Evolutionary conservation across 2,113 vertebrate species (phyloP).

Genomic region (Australoheros scitulus): DNA sequence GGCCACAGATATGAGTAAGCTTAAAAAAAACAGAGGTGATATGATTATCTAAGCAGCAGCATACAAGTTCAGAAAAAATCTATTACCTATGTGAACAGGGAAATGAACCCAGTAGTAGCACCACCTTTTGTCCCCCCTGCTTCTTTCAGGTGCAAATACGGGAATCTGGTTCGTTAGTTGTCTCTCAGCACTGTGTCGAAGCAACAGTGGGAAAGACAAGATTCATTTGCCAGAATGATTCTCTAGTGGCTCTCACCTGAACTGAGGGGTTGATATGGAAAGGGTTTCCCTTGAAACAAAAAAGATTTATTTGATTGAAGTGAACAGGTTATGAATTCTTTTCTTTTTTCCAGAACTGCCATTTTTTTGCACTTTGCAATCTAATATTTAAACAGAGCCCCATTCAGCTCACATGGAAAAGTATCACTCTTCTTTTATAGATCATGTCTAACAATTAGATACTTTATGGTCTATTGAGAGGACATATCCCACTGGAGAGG

Average conservation of each 20-base stretch:
- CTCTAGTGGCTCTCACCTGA: slow-evolving; percentile 7
- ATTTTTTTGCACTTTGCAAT: neutral
- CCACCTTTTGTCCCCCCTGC: neutral
- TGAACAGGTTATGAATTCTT: neutral
- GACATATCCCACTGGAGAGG: too few relatives aligned
- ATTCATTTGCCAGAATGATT: slow-evolving; percentile 53
- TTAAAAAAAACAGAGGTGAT: slow-evolving; percentile 25
- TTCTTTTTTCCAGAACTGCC: neutral
- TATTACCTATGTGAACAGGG: slow-evolving; percentile 58
- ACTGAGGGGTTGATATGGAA: neutral
- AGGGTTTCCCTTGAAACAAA: neutral
- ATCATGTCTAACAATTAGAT: too few relatives aligned
- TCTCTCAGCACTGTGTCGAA: slow-evolving; percentile 59
- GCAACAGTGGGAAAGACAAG: slow-evolving; percentile 35
- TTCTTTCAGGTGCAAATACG: slow-evolving; percentile 36
- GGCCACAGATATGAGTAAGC: slow-evolving; percentile 49
- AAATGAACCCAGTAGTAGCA: slow-evolving; percentile 52
- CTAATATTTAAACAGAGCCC: neutral
- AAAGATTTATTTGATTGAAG: slow-evolving; percentile 7
- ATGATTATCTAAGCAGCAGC: slow-evolving; percentile 44
- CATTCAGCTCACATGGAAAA: neutral
- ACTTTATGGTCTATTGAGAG: too few relatives aligned
- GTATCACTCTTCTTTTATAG: neutral
- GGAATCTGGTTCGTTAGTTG: slow-evolving; percentile 49
- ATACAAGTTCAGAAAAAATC: slow-evolving; percentile 30